Percentiles rank a stretch among this genome's conserved stretches.
Conservation (phyloP, 2,888 invertebrate genomes). For the Lathronympha strigana region DNA sequence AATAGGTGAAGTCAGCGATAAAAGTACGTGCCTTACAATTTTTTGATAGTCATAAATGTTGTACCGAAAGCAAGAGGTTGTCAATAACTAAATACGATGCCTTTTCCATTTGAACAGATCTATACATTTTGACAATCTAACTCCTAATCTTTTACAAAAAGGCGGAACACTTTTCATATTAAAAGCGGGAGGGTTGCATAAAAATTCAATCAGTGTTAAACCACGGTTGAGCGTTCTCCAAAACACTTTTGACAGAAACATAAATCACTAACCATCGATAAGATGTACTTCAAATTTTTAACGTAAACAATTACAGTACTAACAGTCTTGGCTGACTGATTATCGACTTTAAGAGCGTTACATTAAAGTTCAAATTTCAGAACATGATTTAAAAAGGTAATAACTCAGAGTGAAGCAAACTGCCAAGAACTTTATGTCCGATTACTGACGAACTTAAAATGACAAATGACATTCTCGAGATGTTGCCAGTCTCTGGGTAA, state of each 20-base stretch:
- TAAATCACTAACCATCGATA: not conserved
- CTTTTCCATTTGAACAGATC: too few species aligned
- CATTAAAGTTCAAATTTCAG: too few species aligned
- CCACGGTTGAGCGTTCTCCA: not conserved
- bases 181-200: not conserved
- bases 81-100: too few species aligned
- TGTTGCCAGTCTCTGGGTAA: constrained; percentile 13
- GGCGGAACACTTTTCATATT: too few species aligned
- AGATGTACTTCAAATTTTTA: not conserved
- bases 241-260: not conserved
- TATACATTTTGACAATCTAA: too few species aligned
- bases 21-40: too few species aligned
- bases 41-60: too few species aligned
- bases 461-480: not conserved
- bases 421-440: constrained; percentile 11
- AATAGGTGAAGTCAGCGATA: too few species aligned
- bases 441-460: constrained; percentile 9
- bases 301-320: not conserved
- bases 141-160: too few species aligned
- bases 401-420: not conserved
- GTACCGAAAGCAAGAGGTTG: too few species aligned
- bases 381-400: too few species aligned
- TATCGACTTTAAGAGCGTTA: not conserved
- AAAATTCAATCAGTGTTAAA: not conserved
- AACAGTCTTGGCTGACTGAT: not conserved